Evolutionary conservation across 2,888 invertebrate species (phyloP).

Genomic region (Noctuana brunneofusca): DNA sequence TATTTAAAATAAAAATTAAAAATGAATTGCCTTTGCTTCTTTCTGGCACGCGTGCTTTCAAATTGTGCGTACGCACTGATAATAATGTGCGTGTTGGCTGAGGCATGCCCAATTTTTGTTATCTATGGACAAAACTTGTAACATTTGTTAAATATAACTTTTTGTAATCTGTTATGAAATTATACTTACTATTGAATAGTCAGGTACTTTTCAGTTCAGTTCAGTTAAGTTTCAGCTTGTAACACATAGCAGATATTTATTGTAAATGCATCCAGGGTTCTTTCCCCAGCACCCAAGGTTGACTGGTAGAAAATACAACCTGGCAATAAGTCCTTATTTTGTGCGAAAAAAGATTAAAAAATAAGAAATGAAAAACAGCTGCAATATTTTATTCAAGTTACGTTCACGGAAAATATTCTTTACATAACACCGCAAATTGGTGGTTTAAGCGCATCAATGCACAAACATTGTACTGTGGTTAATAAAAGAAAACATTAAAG

Average conservation of each 20-base stretch:
- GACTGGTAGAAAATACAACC: too few species aligned
- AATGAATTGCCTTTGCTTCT: too few species aligned
- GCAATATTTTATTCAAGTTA: neutral
- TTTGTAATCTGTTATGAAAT: neutral
- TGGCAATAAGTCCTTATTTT: too few species aligned
- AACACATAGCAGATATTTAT: too few species aligned
- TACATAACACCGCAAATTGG: slow-evolving; percentile 9
- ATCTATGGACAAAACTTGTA: neutral
- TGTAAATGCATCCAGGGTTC: too few species aligned
- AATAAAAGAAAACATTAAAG: slow-evolving; percentile 14
- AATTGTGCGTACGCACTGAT: slow-evolving; percentile 14
- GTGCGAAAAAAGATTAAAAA: too few species aligned
- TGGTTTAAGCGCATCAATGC: slow-evolving; percentile 13
- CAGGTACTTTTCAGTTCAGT: neutral
- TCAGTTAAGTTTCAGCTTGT: neutral
- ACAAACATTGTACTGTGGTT: slow-evolving; percentile 14
- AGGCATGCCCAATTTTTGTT: neutral
- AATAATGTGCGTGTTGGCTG: neutral
- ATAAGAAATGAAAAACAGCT: too few species aligned
- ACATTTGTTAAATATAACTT: neutral
- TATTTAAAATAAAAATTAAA: too few species aligned
- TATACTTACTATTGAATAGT: too few species aligned
- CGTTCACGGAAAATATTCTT: neutral
- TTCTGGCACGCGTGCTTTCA: slow-evolving; percentile 12
- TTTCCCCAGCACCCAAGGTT: too few species aligned